Percentiles rank a stretch among this genome's conserved stretches.
Conservation (phyloP, 1,140 invertebrate genomes). For the Orussus abietinus region DNA sequence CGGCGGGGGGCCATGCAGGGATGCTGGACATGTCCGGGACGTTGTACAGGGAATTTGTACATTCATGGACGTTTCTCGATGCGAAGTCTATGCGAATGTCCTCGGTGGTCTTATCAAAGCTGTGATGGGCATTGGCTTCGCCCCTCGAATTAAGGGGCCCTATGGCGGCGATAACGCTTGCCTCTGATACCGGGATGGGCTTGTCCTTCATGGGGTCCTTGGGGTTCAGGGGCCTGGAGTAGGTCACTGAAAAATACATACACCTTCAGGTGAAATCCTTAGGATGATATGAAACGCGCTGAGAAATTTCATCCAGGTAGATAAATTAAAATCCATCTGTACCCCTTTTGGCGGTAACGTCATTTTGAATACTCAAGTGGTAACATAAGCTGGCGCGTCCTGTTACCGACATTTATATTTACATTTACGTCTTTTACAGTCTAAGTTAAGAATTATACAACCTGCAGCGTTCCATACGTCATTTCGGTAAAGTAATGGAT, state of each 20-base stretch:
- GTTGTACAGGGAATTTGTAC: conserved; percentile 49
- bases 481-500: no score
- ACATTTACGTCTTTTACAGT: background rate
- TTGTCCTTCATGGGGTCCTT: conserved; percentile 69
- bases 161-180: conserved; percentile 83
- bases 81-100: conserved; percentile 75
- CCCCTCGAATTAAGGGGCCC: conserved; percentile 73
- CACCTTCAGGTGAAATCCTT: no score
- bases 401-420: no score
- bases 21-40: conserved; percentile 36
- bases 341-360: no score
- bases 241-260: conserved; percentile 57
- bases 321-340: no score
- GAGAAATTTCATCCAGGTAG: no score
- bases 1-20: conserved; percentile 66
- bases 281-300: no score
- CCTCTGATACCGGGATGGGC: conserved; percentile 65
- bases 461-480: no score
- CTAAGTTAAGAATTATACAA: no score
- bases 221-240: conserved; percentile 69
- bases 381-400: no score
- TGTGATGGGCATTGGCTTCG: conserved; percentile 79
- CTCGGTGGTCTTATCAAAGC: conserved; percentile 66
- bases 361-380: no score
- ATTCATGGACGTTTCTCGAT: conserved; percentile 52